Percentiles rank a stretch among this genome's conserved stretches.
Conservation (phyloP, 2,797 vertebrate genomes). For the Tauraco hartlaubi region DNA sequence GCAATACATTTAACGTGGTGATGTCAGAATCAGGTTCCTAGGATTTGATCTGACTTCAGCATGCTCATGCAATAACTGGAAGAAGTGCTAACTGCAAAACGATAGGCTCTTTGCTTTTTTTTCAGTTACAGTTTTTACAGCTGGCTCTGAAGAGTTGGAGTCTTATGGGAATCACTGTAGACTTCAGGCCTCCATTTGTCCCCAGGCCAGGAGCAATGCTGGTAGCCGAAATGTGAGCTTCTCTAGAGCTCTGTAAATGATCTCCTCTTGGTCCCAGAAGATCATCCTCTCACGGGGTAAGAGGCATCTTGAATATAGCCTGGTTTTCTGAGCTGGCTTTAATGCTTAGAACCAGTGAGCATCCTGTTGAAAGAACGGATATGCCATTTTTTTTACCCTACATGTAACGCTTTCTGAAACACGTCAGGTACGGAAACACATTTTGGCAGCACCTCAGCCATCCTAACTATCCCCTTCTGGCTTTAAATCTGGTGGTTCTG, state of each 20-base stretch:
- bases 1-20: not conserved
- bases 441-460: not conserved
- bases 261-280: not conserved
- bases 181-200: not conserved
- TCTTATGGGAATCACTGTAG: not conserved
- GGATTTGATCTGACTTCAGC: not conserved
- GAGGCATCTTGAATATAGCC: not conserved
- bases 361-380: not conserved
- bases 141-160: not conserved
- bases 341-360: not conserved
- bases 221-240: not conserved
- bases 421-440: not conserved
- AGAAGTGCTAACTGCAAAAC: not conserved
- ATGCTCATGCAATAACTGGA: not conserved
- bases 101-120: not conserved
- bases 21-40: not conserved
- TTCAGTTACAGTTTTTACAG: not conserved
- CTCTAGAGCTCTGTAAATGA: constrained; percentile 6
- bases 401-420: not conserved
- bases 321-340: constrained; percentile 40
- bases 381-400: not conserved
- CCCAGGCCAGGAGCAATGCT: not conserved
- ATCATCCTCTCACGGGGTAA: not conserved
- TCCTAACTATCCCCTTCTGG: not conserved
- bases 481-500: not conserved